Conservation (phyloP, 2,797 vertebrate species). For the Gallinago stenura region DNA sequence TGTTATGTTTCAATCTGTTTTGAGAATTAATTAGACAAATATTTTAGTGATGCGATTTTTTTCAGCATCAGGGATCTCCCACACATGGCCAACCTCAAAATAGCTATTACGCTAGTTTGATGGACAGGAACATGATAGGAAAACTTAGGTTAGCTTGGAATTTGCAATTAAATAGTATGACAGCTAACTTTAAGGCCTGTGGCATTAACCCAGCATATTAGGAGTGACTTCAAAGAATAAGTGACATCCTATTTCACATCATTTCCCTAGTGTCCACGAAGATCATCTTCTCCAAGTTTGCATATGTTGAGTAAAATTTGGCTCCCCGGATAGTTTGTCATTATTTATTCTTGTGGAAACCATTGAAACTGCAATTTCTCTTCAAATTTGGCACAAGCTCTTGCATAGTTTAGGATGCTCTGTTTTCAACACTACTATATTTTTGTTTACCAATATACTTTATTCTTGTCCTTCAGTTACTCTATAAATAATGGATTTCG, state of each 20-base stretch:
- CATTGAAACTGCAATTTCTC: not conserved
- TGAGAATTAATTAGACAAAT: slow-evolving; percentile 8
- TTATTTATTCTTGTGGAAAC: not conserved
- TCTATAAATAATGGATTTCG: not conserved
- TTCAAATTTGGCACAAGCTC: not conserved
- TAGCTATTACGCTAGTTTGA: not conserved
- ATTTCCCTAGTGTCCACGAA: not conserved
- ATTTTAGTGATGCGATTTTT: not conserved
- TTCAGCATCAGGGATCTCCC: not conserved
- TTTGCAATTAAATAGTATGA: not conserved
- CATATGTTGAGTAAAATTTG: not conserved
- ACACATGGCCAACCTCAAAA: not conserved
- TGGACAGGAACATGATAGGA: not conserved
- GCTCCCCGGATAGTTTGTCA: not conserved
- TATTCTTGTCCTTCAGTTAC: not conserved
- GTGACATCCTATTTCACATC: not conserved
- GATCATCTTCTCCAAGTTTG: not conserved
- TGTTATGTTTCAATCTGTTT: not conserved
- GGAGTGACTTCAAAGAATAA: not conserved
- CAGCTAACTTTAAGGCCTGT: not conserved
- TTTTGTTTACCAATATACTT: not conserved
- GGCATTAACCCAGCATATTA: not conserved
- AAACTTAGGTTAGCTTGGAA: not conserved
- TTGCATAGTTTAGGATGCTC: not conserved
- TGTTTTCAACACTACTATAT: not conserved